Evolutionary conservation across 1,140 invertebrate species (phyloP), one percentile per base, ranked within the genome.

Genomic region (Zaprionus capensis): DNA sequence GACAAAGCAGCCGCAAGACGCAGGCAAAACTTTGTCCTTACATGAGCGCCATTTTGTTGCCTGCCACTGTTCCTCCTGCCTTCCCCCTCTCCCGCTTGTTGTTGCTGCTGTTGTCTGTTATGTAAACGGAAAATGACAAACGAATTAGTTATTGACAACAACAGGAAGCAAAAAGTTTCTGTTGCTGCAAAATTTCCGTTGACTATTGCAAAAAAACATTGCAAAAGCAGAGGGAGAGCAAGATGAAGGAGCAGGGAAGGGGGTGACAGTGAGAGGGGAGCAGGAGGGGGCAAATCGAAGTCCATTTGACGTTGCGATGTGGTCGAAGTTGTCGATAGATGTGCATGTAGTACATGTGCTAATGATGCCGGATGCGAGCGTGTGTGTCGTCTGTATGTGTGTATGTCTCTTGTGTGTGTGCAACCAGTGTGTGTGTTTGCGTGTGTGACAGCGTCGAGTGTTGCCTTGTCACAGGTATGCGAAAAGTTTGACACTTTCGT

Each of bases 101-200:
- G 11, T 6, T 28, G 69, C 46, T 73, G 80, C 65, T 77, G 73
- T 64, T 72, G 70, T 11, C 66, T 71, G 85, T 90, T 87, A 87
- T 87, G 84, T 74, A 88, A 88, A 90, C 85, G 85, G 85, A 88
- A 88, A 90, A 88, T 88, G 85, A 90, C 85, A 88, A 88, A 90
- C 85, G 85, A 88, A 88, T 88, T 88, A 88, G 85, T 90, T 88
- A 88, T 88, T 88, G 85, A 88, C 85, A 88, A 88, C 81, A 88
- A 88, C 85, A 88, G 85, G 85, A 88, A 88, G 70, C 81, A 74
- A 77, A 88, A 88, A 88, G 70, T 87, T 88, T 88, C 56, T 71
- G 72, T 76, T 90, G 78, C 53, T 90, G 85, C 69, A 80, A 90
- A 90, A 90, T 90, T 90, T 88, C 85, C 85, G 85, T 76, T 77